Evolutionary conservation across 2,113 vertebrate genomes (phyloP).

Genomic region (Eurypyga helias): DNA sequence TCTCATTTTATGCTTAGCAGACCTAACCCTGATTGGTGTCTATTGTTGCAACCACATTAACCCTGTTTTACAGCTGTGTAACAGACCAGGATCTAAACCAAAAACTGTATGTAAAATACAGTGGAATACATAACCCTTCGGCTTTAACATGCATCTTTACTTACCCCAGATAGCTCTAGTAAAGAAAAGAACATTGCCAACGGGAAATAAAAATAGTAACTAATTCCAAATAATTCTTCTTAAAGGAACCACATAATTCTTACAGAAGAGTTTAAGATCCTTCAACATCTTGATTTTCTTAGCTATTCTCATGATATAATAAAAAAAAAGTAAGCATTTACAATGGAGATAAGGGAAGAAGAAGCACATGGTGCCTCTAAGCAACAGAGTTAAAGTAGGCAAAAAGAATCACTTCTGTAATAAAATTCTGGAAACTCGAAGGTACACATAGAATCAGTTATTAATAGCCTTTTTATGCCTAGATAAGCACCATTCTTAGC

Average conservation of each 20-base stretch:
- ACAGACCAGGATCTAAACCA: neutral
- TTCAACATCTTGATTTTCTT: neutral
- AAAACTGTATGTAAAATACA: neutral
- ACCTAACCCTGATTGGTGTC: neutral
- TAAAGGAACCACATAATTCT: neutral
- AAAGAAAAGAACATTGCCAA: neutral
- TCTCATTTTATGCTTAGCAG: neutral
- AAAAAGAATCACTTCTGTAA: neutral
- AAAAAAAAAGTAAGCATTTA: neutral
- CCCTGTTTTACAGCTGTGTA: neutral
- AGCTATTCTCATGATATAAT: neutral
- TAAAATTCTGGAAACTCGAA: neutral
- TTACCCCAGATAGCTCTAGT: neutral
- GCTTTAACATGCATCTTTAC: neutral
- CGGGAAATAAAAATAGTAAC: neutral
- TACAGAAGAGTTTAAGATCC: neutral
- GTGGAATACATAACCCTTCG: neutral
- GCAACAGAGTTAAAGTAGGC: neutral
- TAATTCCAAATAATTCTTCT: neutral
- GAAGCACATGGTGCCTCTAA: neutral
- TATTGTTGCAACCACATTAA: neutral
- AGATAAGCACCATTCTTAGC: slow-evolving; percentile 4
- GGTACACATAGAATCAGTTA: neutral
- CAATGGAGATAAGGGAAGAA: neutral
- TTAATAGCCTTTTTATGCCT: neutral